Evolutionary conservation across 2,888 invertebrate species (phyloP).

Genomic region (Phalera bucephala): DNA sequence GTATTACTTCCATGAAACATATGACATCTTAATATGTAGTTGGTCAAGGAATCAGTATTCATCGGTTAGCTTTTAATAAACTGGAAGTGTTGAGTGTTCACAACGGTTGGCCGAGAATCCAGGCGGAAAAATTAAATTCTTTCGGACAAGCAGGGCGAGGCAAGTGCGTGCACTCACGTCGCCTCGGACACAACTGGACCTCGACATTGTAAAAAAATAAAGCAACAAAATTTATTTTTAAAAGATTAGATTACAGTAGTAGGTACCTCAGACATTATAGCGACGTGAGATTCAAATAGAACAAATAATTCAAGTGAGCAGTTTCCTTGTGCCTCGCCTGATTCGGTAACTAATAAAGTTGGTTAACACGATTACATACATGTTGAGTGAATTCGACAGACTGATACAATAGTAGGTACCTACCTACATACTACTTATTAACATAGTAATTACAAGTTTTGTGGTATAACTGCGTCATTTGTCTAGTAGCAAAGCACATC

Average conservation of each 20-base stretch:
- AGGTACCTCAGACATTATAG: background rate
- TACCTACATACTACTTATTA: no score
- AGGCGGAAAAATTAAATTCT: slow-evolving; percentile 70
- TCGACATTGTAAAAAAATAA: slow-evolving; percentile 10
- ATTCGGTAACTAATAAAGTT: no score
- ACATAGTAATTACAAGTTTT: no score
- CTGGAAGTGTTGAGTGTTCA: slow-evolving; percentile 49
- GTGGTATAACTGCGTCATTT: no score
- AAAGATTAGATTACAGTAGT: background rate
- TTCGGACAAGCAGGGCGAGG: slow-evolving; percentile 31
- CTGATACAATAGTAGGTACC: no score
- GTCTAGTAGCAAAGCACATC: no score
- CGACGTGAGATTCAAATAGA: background rate
- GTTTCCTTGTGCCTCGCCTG: background rate
- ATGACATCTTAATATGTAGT: no score
- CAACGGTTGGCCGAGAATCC: slow-evolving; percentile 44
- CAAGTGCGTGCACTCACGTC: slow-evolving; percentile 40
- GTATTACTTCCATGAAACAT: no score
- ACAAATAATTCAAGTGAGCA: slow-evolving; percentile 3
- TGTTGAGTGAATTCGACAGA: no score
- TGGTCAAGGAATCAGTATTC: slow-evolving; percentile 62
- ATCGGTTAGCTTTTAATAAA: slow-evolving; percentile 45
- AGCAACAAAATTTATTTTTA: slow-evolving; percentile 1
- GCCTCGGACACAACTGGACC: slow-evolving; percentile 12
- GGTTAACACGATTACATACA: no score